A percentile compares a stretch with the other conserved stretches of the same genome.
These are phyloP conservation scores for Graptemys geographica DNA, from an alignment of 2,797 vertebrate species.

Conservation along the genomic window DNA sequence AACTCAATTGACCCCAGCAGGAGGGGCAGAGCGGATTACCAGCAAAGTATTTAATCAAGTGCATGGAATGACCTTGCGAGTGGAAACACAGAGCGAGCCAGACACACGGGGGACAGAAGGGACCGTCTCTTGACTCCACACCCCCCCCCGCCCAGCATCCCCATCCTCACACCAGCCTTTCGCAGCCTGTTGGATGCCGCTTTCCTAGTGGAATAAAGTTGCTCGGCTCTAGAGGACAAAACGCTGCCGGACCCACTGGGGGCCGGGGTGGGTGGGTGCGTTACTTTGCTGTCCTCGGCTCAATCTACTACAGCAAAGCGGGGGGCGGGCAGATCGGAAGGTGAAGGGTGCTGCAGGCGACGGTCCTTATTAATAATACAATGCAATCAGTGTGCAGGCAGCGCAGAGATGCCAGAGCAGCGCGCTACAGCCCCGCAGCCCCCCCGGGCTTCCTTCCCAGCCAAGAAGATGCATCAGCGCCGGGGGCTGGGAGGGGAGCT, in stretches of 20 bases:
- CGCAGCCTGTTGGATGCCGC: background rate
- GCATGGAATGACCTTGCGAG: slow-evolving; percentile 58
- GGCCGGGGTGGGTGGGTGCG: too few relatives aligned
- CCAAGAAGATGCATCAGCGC: slow-evolving; percentile 26
- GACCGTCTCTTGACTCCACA: background rate
- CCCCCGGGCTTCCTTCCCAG: background rate
- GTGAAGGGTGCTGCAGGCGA: background rate
- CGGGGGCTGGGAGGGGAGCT: slow-evolving; percentile 22
- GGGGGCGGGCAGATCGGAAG: background rate
- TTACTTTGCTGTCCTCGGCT: background rate
- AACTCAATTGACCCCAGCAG: slow-evolving; percentile 20
- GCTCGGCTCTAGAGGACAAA: background rate
- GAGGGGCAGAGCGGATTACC: background rate
- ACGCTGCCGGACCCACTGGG: rapidly evolving
- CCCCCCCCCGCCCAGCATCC: background rate
- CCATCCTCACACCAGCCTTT: background rate
- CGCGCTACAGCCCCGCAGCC: too few relatives aligned
- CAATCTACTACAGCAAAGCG: background rate
- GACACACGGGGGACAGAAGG: background rate
- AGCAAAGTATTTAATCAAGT: slow-evolving; percentile 42
- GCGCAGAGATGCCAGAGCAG: background rate
- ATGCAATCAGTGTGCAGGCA: background rate
- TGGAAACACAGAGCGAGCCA: background rate
- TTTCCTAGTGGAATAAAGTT: background rate
- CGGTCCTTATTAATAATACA: background rate